These are phyloP conservation scores for Schrankia costaestrigalis DNA, from an alignment of 2,888 invertebrate genomes.

Conservation along the genomic window DNA sequence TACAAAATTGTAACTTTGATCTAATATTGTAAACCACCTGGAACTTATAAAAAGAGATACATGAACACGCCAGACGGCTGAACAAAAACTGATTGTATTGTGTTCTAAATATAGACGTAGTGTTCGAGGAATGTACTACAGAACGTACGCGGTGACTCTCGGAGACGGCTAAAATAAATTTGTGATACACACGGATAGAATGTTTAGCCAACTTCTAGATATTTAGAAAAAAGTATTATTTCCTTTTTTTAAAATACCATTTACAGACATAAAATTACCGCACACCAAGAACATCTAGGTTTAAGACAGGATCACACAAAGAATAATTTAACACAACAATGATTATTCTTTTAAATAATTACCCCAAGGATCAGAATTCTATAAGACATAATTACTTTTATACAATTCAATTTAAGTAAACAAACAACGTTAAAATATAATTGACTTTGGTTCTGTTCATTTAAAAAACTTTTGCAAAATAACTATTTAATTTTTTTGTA, in stretches of 20 bases:
- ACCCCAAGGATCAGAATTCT: too few species aligned
- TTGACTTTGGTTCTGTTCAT: too few species aligned
- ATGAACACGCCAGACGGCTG: constrained; percentile 5
- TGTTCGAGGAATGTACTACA: constrained; percentile 11
- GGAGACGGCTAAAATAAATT: constrained; percentile 6
- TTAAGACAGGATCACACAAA: too few species aligned
- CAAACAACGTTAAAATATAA: too few species aligned
- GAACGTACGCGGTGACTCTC: constrained; percentile 8
- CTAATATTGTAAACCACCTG: constrained; percentile 6
- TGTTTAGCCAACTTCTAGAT: background rate
- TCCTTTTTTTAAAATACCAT: background rate
- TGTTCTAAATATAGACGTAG: constrained; percentile 9
- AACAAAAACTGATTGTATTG: constrained; percentile 10
- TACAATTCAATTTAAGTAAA: too few species aligned
- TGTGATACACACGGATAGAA: constrained; percentile 1
- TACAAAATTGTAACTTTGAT: too few species aligned
- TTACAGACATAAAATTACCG: background rate
- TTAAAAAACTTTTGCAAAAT: too few species aligned
- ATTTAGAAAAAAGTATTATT: background rate
- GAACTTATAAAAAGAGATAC: background rate
- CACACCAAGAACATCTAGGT: too few species aligned
- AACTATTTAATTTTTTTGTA: too few species aligned
- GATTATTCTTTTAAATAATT: too few species aligned
- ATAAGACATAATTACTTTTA: too few species aligned
- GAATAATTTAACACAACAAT: too few species aligned